Percentiles rank a stretch among this genome's conserved stretches.
Conservation (phyloP, 2,888 invertebrate genomes). For the Aquatica leii region DNA sequence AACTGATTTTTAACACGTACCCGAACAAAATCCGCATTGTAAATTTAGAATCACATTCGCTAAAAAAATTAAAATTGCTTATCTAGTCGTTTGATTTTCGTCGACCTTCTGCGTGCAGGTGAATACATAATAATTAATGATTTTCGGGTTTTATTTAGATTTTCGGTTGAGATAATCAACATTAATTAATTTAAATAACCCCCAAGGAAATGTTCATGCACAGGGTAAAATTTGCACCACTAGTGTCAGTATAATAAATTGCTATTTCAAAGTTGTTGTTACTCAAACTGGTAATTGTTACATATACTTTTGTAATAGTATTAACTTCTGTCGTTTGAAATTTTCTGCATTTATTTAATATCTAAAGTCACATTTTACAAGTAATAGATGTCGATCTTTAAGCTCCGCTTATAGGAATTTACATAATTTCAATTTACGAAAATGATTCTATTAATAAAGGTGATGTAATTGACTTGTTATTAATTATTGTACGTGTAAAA, state of each 20-base stretch:
- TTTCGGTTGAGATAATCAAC: constrained; percentile 42
- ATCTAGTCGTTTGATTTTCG: constrained; percentile 20
- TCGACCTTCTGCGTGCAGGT: constrained; percentile 43
- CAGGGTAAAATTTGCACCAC: constrained; percentile 28
- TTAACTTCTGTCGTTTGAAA: too few relatives aligned
- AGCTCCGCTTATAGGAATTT: neutral
- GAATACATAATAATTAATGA: constrained; percentile 45
- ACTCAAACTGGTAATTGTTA: constrained; percentile 11
- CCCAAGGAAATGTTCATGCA: constrained; percentile 36
- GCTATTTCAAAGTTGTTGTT: constrained; percentile 22
- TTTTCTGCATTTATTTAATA: too few relatives aligned
- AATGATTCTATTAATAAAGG: too few relatives aligned
- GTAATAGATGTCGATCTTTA: neutral
- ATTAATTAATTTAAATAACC: constrained; percentile 46
- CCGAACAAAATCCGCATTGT: too few relatives aligned
- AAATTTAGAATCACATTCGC: too few relatives aligned
- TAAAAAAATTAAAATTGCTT: too few relatives aligned
- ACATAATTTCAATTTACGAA: too few relatives aligned
- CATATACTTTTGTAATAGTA: too few relatives aligned
- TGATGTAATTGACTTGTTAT: too few relatives aligned
- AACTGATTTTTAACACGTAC: too few relatives aligned
- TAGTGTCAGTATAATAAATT: constrained; percentile 32
- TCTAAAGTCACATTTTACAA: neutral
- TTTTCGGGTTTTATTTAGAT: constrained; percentile 45
- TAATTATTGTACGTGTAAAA: too few relatives aligned